Conservation (phyloP, 2,888 invertebrate genomes). For the Anarsia innoxiella region DNA sequence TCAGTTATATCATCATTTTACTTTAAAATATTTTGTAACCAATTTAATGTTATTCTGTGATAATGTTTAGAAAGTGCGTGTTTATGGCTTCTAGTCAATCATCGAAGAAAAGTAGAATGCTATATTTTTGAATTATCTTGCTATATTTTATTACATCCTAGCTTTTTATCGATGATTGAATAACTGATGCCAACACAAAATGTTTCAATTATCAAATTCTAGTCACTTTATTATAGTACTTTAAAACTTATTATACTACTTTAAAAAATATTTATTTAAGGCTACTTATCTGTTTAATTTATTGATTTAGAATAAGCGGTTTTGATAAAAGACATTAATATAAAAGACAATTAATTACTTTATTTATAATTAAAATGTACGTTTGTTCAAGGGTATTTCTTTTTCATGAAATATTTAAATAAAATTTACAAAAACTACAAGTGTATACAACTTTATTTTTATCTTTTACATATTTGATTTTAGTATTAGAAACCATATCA, state of each 20-base stretch:
- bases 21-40: no score
- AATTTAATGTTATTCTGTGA: constrained; percentile 8
- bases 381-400: constrained; percentile 14
- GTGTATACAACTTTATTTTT: constrained; percentile 71
- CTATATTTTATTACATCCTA: no score
- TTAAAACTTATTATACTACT: no score
- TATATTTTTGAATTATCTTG: no score
- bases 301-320: constrained; percentile 1
- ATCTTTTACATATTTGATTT: constrained; percentile 53
- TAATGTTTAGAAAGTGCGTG: not conserved
- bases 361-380: constrained; percentile 23
- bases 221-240: no score
- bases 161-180: no score
- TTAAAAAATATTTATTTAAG: no score
- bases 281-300: no score
- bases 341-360: constrained; percentile 33
- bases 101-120: no score
- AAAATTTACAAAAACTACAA: constrained; percentile 33
- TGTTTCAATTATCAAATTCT: no score
- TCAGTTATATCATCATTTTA: not conserved
- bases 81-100: no score
- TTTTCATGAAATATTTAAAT: constrained; percentile 18
- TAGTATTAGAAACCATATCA: constrained; percentile 57
- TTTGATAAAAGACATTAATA: constrained; percentile 32
- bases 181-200: no score